These are phyloP conservation scores for Didymodactylos carnosus DNA, from an alignment of 2,888 invertebrate species.

Conservation along the genomic window DNA sequence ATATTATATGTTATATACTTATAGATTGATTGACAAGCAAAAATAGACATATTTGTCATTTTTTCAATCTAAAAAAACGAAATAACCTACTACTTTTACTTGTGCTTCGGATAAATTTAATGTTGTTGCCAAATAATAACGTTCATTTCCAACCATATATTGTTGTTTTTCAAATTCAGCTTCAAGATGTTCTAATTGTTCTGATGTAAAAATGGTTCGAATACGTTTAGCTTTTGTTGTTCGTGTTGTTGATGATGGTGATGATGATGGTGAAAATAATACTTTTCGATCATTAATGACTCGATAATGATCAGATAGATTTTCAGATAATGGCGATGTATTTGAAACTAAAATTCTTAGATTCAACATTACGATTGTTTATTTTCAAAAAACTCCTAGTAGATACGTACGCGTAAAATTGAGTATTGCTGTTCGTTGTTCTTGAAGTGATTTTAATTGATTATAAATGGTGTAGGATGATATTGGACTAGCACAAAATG, in stretches of 20 bases:
- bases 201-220: slow-evolving; percentile 83
- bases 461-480: neutral
- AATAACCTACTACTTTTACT: too few relatives aligned
- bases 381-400: too few relatives aligned
- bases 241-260: too few relatives aligned
- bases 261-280: too few relatives aligned
- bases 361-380: neutral
- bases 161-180: slow-evolving; percentile 85
- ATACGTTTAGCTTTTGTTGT: slow-evolving; percentile 60
- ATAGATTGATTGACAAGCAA: too few relatives aligned
- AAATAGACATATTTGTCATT: too few relatives aligned
- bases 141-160: slow-evolving; percentile 90
- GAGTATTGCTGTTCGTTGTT: too few relatives aligned
- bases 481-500: neutral
- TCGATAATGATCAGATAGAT: too few relatives aligned
- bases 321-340: neutral
- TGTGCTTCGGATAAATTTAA: slow-evolving; percentile 69
- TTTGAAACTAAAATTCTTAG: neutral
- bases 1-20: too few relatives aligned
- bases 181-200: slow-evolving; percentile 74
- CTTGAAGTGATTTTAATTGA: neutral
- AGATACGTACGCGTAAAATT: too few relatives aligned
- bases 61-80: too few relatives aligned
- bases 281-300: too few relatives aligned
- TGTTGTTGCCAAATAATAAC: slow-evolving; percentile 65